Conservation (phyloP, 1,140 invertebrate species). For the Orchestia grillus region DNA sequence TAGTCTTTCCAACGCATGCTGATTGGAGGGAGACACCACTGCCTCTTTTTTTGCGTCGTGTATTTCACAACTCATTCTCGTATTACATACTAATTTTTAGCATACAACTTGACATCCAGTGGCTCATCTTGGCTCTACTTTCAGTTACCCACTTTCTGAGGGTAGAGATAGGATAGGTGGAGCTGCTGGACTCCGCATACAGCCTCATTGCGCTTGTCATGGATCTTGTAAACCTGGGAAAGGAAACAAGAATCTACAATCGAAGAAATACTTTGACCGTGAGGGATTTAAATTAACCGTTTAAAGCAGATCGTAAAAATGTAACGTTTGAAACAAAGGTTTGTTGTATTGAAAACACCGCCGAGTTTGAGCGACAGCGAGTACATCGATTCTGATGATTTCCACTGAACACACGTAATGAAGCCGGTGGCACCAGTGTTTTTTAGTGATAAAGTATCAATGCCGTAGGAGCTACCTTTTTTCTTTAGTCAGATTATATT, state of each 20-base stretch:
- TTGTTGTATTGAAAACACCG: no score
- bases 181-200: constrained; percentile 79
- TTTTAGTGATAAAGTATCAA: no score
- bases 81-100: neutral
- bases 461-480: no score
- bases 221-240: constrained; percentile 75
- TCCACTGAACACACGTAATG: no score
- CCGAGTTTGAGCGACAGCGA: no score
- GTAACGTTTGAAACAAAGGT: no score
- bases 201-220: constrained; percentile 83
- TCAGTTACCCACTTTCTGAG: neutral
- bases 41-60: neutral
- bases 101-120: neutral
- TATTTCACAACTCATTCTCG: neutral
- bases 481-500: no score
- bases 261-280: neutral
- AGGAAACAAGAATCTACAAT: neutral
- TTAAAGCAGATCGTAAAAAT: no score
- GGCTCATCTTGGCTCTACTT: neutral
- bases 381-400: no score
- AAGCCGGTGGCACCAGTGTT: no score
- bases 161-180: neutral
- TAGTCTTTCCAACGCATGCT: neutral
- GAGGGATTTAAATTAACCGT: neutral
- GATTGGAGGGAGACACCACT: neutral